Percentiles rank a stretch among this genome's conserved stretches.
These are phyloP conservation scores for Poicephalus gulielmi DNA, from an alignment of 2,113 vertebrate species.

Conservation along the genomic window DNA sequence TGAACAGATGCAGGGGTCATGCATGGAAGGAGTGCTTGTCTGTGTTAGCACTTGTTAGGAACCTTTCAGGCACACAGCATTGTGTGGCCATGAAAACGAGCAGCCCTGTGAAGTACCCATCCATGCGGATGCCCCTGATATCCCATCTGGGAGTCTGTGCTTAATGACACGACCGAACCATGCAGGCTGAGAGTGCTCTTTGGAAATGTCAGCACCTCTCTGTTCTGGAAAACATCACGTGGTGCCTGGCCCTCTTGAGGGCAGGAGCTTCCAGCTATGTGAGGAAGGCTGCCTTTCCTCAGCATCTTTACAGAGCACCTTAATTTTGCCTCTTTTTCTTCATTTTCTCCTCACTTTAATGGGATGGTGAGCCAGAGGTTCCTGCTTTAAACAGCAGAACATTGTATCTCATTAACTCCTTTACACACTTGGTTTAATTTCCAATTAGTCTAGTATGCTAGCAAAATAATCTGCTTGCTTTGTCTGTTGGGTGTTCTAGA, in stretches of 20 bases:
- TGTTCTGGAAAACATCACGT: neutral
- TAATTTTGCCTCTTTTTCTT: neutral
- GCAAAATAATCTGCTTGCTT: constrained; percentile 52
- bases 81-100: fast-evolving
- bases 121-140: neutral
- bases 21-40: neutral
- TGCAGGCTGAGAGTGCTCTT: neutral
- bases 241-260: neutral
- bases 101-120: neutral
- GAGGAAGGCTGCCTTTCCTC: neutral
- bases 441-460: constrained; percentile 57
- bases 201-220: neutral
- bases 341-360: constrained; percentile 4
- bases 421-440: constrained; percentile 73
- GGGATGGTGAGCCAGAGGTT: constrained; percentile 29
- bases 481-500: neutral
- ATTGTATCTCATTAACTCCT: constrained; percentile 61
- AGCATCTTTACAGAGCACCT: neutral
- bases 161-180: fast-evolving
- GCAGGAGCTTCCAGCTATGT: neutral
- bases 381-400: constrained; percentile 36
- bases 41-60: neutral
- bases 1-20: fast-evolving
- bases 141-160: neutral
- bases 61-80: neutral